Conservation (phyloP, 2,797 vertebrate species). For the Loriculus beryllinus region DNA sequence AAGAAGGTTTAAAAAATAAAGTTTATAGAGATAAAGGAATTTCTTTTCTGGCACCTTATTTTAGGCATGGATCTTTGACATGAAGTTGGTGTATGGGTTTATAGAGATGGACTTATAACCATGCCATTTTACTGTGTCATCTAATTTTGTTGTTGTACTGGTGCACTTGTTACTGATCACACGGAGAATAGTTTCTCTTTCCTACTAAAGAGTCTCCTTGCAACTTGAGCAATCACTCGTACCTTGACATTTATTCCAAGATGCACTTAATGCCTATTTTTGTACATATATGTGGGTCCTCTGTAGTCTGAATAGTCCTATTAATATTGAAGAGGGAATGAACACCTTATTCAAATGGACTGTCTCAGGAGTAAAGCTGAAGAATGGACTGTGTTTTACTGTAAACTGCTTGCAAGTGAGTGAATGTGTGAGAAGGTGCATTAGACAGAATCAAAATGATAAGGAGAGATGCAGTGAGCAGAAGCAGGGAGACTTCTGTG, state of each 20-base stretch:
- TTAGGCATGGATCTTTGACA: neutral
- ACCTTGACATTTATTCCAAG: neutral
- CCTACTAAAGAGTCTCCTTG: neutral
- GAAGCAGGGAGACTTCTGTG: neutral
- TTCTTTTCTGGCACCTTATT: neutral
- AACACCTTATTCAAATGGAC: neutral
- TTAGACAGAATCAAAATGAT: neutral
- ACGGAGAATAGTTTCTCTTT: neutral
- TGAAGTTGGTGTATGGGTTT: neutral
- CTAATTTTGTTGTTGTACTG: neutral
- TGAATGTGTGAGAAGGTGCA: neutral
- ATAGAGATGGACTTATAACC: neutral
- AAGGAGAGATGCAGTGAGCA: neutral
- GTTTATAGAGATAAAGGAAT: neutral
- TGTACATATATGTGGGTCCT: neutral
- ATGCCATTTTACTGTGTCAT: neutral
- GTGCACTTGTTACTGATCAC: neutral
- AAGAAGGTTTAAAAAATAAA: neutral
- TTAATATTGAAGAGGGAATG: neutral
- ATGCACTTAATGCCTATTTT: neutral
- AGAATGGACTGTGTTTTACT: neutral
- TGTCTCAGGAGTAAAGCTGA: neutral
- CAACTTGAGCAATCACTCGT: neutral
- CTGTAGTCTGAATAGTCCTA: neutral
- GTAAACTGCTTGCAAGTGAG: neutral